Evolutionary conservation across 2,797 vertebrate genomes (phyloP).

Genomic region (Meda fulgida): DNA sequence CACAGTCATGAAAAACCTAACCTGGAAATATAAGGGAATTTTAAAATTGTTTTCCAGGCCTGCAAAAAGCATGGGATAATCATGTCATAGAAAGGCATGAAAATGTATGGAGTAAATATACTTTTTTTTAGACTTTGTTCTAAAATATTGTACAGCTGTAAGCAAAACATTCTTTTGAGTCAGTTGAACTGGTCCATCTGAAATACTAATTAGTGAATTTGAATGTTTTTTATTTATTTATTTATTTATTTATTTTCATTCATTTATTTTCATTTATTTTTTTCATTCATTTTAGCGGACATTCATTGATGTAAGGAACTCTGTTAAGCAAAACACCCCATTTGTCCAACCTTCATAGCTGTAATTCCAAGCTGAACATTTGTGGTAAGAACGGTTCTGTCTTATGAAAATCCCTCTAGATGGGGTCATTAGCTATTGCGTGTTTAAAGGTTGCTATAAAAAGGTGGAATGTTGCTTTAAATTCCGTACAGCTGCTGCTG

Average conservation of each 20-base stretch:
- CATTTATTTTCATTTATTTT: background rate
- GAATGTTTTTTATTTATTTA: too few species aligned
- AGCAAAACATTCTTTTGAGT: background rate
- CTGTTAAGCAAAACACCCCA: background rate
- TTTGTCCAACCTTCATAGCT: background rate
- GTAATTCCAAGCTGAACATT: background rate
- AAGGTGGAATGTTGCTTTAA: slow-evolving; percentile 33
- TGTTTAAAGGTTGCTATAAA: slow-evolving; percentile 10
- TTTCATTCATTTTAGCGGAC: background rate
- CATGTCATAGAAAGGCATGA: background rate
- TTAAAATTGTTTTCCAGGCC: background rate
- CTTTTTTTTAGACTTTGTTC: background rate
- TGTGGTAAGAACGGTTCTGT: background rate
- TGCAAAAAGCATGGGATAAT: background rate
- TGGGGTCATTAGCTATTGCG: slow-evolving; percentile 3
- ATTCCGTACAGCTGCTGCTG: background rate
- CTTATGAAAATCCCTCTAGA: background rate
- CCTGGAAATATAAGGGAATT: background rate
- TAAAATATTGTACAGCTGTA: background rate
- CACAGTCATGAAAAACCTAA: slow-evolving; percentile 3
- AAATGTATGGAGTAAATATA: background rate
- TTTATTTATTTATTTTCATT: background rate
- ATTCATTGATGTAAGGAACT: background rate
- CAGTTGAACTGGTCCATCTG: background rate
- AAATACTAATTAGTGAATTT: background rate